Conservation (phyloP, 2,797 vertebrate species). For the Pitangus sulphuratus region DNA sequence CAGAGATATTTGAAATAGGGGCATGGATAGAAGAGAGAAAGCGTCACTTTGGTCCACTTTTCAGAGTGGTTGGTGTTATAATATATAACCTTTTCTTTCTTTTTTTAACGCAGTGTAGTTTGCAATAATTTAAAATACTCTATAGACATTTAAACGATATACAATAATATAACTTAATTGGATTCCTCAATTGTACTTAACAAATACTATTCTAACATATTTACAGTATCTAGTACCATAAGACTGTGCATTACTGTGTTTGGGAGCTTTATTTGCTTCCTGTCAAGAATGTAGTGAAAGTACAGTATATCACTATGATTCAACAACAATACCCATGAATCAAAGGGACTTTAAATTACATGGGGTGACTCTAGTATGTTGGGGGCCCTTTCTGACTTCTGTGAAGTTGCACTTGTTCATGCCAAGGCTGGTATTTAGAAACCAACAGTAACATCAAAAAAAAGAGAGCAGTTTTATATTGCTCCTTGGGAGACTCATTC, state of each 20-base stretch:
- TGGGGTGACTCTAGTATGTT: neutral
- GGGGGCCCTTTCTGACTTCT: neutral
- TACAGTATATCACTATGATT: conserved; percentile 41
- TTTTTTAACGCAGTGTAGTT: conserved; percentile 74
- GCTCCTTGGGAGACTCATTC: neutral
- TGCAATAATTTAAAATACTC: conserved; percentile 82
- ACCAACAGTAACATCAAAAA: neutral
- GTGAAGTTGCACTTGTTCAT: neutral
- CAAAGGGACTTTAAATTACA: neutral
- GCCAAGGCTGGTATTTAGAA: neutral
- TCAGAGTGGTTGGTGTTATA: conserved; percentile 44
- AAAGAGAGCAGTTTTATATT: neutral
- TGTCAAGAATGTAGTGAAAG: conserved; percentile 48
- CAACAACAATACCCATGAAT: conserved; percentile 11
- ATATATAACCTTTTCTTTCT: conserved; percentile 36
- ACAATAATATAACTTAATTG: conserved; percentile 83
- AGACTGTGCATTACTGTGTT: conserved; percentile 54
- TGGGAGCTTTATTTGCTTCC: conserved; percentile 60
- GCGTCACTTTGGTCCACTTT: conserved; percentile 59
- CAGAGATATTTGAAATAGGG: neutral
- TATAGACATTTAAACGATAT: conserved; percentile 78
- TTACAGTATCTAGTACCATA: conserved; percentile 68
- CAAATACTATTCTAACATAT: conserved; percentile 70
- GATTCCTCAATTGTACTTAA: conserved; percentile 68
- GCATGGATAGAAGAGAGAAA: neutral